phyloP scores from a whole-genome alignment of 2,888 invertebrate species.

The Pyrrhia umbra region DNA sequence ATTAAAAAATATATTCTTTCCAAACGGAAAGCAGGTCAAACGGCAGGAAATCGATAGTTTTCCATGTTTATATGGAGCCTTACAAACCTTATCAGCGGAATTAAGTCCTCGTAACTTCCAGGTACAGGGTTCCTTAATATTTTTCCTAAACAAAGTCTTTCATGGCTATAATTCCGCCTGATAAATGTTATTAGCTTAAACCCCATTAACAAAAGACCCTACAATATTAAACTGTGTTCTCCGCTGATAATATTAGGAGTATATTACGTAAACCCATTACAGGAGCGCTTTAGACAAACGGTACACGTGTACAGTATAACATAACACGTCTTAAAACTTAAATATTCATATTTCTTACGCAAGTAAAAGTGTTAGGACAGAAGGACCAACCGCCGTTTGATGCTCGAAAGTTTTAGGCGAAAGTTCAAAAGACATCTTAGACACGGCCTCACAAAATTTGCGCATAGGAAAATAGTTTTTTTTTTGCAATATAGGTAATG shows the following conservation, averaged over 20 bases:
- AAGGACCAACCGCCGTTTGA: constrained; percentile 5
- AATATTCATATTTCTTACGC: constrained; percentile 46
- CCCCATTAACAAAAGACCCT: constrained; percentile 29
- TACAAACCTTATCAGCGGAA: not conserved
- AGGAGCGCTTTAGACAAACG: constrained; percentile 27
- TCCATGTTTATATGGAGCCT: too few relatives aligned
- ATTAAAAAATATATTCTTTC: too few relatives aligned
- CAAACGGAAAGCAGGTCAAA: too few relatives aligned
- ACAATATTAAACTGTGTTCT: constrained; percentile 39
- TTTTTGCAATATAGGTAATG: too few relatives aligned
- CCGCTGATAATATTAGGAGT: constrained; percentile 31
- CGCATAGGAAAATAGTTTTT: too few relatives aligned
- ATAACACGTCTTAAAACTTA: constrained; percentile 46
- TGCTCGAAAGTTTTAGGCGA: too few relatives aligned
- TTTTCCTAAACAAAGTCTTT: constrained; percentile 24
- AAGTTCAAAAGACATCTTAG: too few relatives aligned
- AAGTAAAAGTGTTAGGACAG: not conserved
- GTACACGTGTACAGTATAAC: constrained; percentile 37
- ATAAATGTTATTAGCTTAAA: constrained; percentile 36
- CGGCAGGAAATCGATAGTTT: too few relatives aligned
- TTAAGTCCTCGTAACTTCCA: not conserved
- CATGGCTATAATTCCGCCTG: constrained; percentile 20
- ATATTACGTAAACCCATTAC: constrained; percentile 37
- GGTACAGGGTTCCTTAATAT: not conserved
- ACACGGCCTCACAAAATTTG: too few relatives aligned